phyloP scores from a whole-genome alignment of 2,888 invertebrate species.

The Noctua pronuba region DNA sequence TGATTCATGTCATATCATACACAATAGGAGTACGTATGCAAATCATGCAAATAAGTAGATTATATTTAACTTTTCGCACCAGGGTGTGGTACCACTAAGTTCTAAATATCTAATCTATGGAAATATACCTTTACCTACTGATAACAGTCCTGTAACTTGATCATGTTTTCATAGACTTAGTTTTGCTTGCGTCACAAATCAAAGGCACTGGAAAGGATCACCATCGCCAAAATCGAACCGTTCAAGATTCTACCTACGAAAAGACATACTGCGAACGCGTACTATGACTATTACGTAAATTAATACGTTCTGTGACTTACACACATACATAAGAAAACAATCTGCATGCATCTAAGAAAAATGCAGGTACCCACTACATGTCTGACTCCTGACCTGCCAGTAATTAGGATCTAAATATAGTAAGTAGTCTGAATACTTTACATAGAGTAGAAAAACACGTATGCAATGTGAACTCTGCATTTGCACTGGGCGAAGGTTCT shows the following conservation, averaged over 20 bases:
- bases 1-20: constrained; percentile 1
- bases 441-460: constrained; percentile 27
- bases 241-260: neutral
- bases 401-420: constrained; percentile 37
- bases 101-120: neutral
- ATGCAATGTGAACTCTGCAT: constrained; percentile 50
- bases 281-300: neutral
- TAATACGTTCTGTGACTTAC: neutral
- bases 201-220: neutral
- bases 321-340: neutral
- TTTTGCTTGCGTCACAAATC: neutral
- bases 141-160: neutral
- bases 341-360: neutral
- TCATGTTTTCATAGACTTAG: neutral
- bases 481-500: constrained; percentile 61
- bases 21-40: constrained; percentile 11
- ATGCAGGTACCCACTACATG: neutral
- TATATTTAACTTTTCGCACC: neutral
- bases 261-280: neutral
- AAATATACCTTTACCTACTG: constrained; percentile 6
- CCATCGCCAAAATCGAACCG: neutral
- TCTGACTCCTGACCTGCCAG: constrained; percentile 6
- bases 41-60: constrained; percentile 28
- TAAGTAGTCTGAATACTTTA: constrained; percentile 1
- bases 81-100: neutral